These are phyloP conservation scores for Setipinna tenuifilis DNA, from an alignment of 2,797 vertebrate species.

Conservation along the genomic window DNA sequence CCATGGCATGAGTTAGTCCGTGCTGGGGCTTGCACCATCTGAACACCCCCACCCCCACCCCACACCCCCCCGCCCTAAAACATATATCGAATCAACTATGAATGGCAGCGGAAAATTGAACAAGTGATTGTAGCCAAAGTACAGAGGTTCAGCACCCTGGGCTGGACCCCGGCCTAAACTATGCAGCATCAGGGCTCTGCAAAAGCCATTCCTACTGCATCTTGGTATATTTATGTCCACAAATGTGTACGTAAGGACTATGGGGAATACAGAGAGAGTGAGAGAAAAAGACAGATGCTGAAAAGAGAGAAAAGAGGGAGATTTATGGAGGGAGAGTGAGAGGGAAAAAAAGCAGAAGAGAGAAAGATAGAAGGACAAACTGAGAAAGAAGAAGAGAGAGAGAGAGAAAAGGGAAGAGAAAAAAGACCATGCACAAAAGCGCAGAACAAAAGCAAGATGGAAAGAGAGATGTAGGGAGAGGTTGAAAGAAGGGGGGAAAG, in stretches of 20 bases:
- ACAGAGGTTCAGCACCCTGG: constrained; percentile 3
- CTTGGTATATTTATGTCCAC: background rate
- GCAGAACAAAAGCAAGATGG: too few species aligned
- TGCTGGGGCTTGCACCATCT: constrained; percentile 36
- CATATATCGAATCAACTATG: constrained; percentile 48
- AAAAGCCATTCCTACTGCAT: background rate
- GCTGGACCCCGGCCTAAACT: background rate
- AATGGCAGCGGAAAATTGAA: constrained; percentile 35
- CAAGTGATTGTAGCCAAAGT: constrained; percentile 33
- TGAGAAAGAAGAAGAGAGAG: background rate
- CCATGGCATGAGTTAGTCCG: background rate
- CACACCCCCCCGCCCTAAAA: constrained; percentile 18
- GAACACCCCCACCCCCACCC: background rate
- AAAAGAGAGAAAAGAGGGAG: background rate
- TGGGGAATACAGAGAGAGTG: background rate
- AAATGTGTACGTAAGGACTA: background rate
- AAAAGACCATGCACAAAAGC: too few species aligned
- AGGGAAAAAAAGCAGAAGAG: background rate
- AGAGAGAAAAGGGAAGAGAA: background rate
- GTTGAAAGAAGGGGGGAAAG: too few species aligned
- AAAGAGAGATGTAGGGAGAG: background rate
- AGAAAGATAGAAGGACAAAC: background rate
- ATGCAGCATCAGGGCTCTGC: background rate
- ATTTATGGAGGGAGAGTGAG: background rate
- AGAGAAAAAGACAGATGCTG: background rate